Evolutionary conservation across 2,888 invertebrate genomes (phyloP).

Genomic region (Drosophila mimetica): DNA sequence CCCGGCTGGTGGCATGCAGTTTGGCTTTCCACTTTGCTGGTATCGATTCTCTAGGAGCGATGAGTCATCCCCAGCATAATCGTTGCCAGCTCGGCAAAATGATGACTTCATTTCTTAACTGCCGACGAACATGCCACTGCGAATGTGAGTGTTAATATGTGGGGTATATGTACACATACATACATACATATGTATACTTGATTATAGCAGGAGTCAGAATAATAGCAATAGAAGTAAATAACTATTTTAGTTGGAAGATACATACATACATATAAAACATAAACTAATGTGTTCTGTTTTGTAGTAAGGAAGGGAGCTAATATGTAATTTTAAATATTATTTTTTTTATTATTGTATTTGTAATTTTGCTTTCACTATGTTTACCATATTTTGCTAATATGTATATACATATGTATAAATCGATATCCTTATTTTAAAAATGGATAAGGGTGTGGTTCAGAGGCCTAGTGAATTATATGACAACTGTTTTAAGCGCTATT

Average conservation of each 20-base stretch:
- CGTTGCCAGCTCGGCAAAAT: slow-evolving; percentile 26
- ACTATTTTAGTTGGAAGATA: too few species aligned
- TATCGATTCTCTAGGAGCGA: slow-evolving; percentile 40
- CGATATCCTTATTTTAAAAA: too few species aligned
- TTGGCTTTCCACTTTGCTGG: slow-evolving; percentile 19
- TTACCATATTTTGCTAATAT: too few species aligned
- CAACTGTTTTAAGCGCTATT: background rate
- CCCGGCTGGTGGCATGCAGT: slow-evolving; percentile 35
- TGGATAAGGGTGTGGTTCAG: too few species aligned
- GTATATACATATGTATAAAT: too few species aligned
- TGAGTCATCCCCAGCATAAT: slow-evolving; percentile 63
- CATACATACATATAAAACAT: too few species aligned
- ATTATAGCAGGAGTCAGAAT: background rate
- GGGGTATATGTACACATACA: too few species aligned
- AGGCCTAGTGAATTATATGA: background rate
- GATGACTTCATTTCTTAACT: slow-evolving; percentile 66
- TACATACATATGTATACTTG: background rate
- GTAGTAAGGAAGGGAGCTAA: too few species aligned
- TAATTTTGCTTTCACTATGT: too few species aligned
- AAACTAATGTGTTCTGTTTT: too few species aligned
- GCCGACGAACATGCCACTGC: slow-evolving; percentile 22
- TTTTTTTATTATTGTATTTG: too few species aligned
- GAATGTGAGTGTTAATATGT: background rate
- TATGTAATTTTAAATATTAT: too few species aligned
- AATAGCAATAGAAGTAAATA: background rate